Base-by-base conservation (phyloP, 2,888 invertebrate species). In the Norana najaformis region DNA sequence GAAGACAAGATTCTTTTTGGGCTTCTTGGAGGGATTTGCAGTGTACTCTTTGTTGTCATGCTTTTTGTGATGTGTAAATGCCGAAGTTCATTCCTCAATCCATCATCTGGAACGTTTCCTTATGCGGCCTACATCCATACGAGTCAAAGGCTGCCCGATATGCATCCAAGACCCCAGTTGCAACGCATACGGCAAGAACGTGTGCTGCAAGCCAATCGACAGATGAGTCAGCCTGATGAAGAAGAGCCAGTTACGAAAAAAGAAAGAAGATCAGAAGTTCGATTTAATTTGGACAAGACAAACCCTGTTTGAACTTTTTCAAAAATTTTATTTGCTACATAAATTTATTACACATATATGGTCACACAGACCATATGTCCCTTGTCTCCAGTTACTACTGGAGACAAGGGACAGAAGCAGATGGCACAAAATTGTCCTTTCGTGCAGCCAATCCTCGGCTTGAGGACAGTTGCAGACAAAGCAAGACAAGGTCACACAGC, bases 41-140 rank as follows among this genome's bases (percentile, higher is more conserved):
- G 88, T 11, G 20, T 23, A 13, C 47, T 88, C n/a, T 47, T 88
- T 37, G 3, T 88, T 30, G 35, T 88, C 37, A 47, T 39, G 39
- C 8, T 39, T 39, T 41, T 37, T 39, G 41, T 88, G 34, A 0
- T 88, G 41, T 37, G 34, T 34, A 88, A 88, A 88, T 88, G 8
- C 37, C 88, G 88, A 47, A 88, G 34, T 35, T 39, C 88, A 39
- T 41, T 88, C 34, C 37, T 88, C 38, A 47, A 88, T 39, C 47
- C 88, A 34, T 14, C 88, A 1, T 47, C 88, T 36, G 88, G 47
- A 35, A 88, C 88, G 38, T 41, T 38, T 39, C 41, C 39, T 23
- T 88, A 88, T 34, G 41, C 39, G 8, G 88, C 47, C 14, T 39
- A 93, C 89, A 94, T 93, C 92, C 93, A 94, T 90, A 94, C 85